A percentile compares a stretch with the other conserved stretches of the same genome.
Evolutionary conservation across 2,888 invertebrate genomes (phyloP).

Genomic region (Diloba caeruleocephala): DNA sequence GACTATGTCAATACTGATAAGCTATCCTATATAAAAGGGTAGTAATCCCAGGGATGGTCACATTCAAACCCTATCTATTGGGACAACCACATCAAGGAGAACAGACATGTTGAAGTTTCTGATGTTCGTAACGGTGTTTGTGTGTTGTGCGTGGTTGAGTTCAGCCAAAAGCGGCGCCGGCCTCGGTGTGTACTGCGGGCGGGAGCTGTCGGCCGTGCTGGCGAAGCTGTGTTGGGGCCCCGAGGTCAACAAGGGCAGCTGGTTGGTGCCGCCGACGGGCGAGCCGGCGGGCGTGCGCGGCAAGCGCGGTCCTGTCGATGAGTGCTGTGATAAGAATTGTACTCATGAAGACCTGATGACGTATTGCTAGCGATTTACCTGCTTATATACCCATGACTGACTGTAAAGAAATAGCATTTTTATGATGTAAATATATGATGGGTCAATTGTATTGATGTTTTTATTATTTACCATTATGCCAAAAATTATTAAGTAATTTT

Average conservation of each 20-base stretch:
- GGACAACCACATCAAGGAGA: constrained; percentile 4
- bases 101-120: constrained; percentile 26
- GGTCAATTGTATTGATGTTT: too few species aligned
- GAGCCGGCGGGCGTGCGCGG: constrained; percentile 40
- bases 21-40: constrained; percentile 25
- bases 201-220: constrained; percentile 21
- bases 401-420: too few species aligned
- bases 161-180: constrained; percentile 1
- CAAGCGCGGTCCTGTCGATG: constrained; percentile 51
- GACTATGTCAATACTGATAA: constrained; percentile 30
- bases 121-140: constrained; percentile 11
- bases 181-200: constrained; percentile 40
- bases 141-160: constrained; percentile 7
- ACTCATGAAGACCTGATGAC: constrained; percentile 50
- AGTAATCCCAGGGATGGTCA: constrained; percentile 1
- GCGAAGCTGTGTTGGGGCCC: constrained; percentile 29
- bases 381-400: too few species aligned
- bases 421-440: too few species aligned
- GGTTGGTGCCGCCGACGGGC: constrained; percentile 10
- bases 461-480: too few species aligned
- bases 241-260: constrained; percentile 24
- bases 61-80: constrained; percentile 23
- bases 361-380: constrained; percentile 47
- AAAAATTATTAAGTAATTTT: too few species aligned
- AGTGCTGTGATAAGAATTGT: constrained; percentile 63